Base-by-base conservation (phyloP, 2,113 vertebrate genomes). In the Bambusicola thoracicus region DNA sequence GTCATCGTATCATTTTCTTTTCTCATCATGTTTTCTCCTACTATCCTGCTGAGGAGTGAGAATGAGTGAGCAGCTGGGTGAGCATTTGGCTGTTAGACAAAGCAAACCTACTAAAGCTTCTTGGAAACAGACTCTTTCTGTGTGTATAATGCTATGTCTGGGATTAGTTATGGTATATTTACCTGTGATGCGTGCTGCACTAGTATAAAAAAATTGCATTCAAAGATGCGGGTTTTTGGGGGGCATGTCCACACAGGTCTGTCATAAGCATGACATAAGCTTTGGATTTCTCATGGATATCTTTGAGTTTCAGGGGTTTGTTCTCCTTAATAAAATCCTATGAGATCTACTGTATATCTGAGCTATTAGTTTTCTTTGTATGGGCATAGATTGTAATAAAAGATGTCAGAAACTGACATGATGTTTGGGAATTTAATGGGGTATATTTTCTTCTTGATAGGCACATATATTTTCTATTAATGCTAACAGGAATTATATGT, bases 401-500 rank as follows among this genome's bases (percentile, higher is more conserved):
- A 84, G 43, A 76, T 0, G 0, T 87, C 81, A 90, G 75, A 90
- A 91, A 80, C 21, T 88, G 77, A 78, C 91, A 58, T 81, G 65
- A 67, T 91, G 88, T 87, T 95, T 91, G 51, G 48, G 51, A 92
- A 80, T 93, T 92, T 91, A 95, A 93, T 56, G 44, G 70, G 51
- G 25, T 93, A 74, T 90, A 94, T 92, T 96, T 96, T 85, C 81
- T 69, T 89, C 69, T 91, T 81, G 81, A 80, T 91, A 86, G 82
- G 80, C 74, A 81, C 68, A 41, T 95, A 80, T 96, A 97, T 96
- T 95, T 96, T 38, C 77, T 65, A 92, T 89, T 92, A 96, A 87
- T 70, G 29, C 10, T 95, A 95, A 96, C 75, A 44, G 59, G 36
- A 95, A 29, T 92, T 96, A 82, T 93, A 92, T 88, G 80, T 76